A percentile compares a stretch with the other conserved stretches of the same genome.
phyloP scores from a whole-genome alignment of 2,797 vertebrate genomes.

The Luscinia luscinia region DNA sequence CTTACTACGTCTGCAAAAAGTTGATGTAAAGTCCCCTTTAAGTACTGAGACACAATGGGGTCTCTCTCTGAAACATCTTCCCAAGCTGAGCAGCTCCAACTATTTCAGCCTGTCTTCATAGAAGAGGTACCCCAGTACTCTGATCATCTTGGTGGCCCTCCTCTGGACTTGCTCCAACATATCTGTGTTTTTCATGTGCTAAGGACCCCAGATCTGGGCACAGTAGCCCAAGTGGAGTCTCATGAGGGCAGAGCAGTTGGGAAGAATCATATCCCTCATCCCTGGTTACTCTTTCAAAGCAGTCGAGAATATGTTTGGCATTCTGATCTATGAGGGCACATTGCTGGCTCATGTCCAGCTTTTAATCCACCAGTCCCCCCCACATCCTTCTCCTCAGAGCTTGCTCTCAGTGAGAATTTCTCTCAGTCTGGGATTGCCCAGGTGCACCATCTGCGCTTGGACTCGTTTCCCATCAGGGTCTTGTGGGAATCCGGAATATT shows the following conservation, averaged over 20 bases:
- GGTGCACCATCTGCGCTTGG: background rate
- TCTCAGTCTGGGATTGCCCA: background rate
- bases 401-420: background rate
- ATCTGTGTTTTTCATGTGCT: background rate
- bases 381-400: background rate
- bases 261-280: background rate
- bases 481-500: background rate
- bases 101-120: background rate
- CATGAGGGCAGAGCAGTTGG: background rate
- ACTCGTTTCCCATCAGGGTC: background rate
- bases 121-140: background rate
- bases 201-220: background rate
- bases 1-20: background rate
- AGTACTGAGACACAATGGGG: rapidly evolving
- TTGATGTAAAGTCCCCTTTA: background rate
- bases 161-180: background rate
- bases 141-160: background rate
- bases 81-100: background rate
- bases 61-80: background rate
- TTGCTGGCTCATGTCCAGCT: background rate
- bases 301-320: background rate
- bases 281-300: background rate
- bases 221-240: background rate
- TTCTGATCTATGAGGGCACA: background rate
- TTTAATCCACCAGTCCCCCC: background rate